These are phyloP conservation scores for Callithrix jacchus DNA, from an alignment of 2,113 vertebrate genomes.

Conservation along the genomic window DNA sequence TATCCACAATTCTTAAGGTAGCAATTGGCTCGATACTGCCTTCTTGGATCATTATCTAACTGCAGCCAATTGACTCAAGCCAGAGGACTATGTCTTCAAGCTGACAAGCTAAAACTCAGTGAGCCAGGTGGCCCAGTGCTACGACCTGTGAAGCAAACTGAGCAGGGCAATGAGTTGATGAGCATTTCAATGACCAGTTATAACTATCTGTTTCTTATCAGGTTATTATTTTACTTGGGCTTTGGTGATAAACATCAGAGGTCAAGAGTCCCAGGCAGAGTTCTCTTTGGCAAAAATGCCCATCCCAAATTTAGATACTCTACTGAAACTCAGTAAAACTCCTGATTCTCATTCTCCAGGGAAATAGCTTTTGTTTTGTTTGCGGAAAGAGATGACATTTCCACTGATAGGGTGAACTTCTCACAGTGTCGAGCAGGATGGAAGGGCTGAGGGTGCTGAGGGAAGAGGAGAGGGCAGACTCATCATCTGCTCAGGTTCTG, in stretches of 20 bases:
- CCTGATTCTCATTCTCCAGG: background rate
- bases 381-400: background rate
- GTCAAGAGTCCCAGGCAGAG: background rate
- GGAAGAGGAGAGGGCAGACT: background rate
- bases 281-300: background rate
- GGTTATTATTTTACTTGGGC: background rate
- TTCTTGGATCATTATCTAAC: background rate
- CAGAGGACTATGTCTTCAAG: background rate
- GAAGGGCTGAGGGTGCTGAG: background rate
- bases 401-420: background rate
- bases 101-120: background rate
- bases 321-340: background rate
- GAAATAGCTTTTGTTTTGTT: background rate
- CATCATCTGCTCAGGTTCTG: background rate
- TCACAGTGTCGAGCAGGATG: too few relatives aligned
- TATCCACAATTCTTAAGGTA: background rate
- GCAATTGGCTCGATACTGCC: background rate
- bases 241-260: background rate
- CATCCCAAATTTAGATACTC: background rate
- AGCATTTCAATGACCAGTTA: background rate
- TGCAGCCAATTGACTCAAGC: background rate
- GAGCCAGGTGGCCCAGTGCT: background rate
- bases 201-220: background rate
- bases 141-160: background rate
- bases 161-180: background rate